Evolutionary conservation across 2,113 vertebrate species (phyloP).

Genomic region (Rattus rattus): DNA sequence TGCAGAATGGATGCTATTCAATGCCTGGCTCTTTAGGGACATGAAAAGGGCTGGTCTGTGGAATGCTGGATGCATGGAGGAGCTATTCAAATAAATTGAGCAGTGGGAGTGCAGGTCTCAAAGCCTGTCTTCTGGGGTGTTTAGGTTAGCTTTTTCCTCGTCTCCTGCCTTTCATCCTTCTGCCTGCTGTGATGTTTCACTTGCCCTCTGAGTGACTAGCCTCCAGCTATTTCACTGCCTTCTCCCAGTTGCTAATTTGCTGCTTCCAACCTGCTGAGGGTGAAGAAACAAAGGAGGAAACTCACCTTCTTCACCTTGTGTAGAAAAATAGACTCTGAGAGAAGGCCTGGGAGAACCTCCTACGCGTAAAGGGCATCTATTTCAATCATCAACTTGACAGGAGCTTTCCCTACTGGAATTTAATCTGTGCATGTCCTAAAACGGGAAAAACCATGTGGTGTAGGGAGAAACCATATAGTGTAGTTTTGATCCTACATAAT

Average conservation of each 20-base stretch:
- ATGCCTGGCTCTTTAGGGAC: neutral
- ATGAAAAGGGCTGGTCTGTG: slow-evolving; percentile 4
- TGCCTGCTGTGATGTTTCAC: slow-evolving; percentile 65
- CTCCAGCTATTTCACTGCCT: slow-evolving; percentile 59
- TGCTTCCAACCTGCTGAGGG: slow-evolving; percentile 57
- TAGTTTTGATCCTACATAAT: neutral
- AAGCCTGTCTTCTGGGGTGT: slow-evolving; percentile 38
- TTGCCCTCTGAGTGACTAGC: slow-evolving; percentile 45
- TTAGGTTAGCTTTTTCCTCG: slow-evolving; percentile 65
- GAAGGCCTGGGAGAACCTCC: neutral
- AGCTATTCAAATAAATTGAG: slow-evolving; percentile 74
- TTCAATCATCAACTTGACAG: slow-evolving; percentile 49
- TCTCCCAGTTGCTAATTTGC: slow-evolving; percentile 61
- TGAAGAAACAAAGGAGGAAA: slow-evolving; percentile 54
- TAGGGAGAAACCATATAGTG: neutral
- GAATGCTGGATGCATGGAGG: slow-evolving; percentile 7
- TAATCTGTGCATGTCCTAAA: slow-evolving; percentile 55
- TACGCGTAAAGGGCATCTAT: neutral
- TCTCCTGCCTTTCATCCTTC: slow-evolving; percentile 48
- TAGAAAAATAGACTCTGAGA: neutral
- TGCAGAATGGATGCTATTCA: neutral
- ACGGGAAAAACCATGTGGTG: neutral
- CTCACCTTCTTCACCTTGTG: slow-evolving; percentile 42
- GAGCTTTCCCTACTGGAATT: neutral
- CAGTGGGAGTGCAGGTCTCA: neutral